phyloP scores from a whole-genome alignment of 2,113 vertebrate species.

The Elachura formosa region DNA sequence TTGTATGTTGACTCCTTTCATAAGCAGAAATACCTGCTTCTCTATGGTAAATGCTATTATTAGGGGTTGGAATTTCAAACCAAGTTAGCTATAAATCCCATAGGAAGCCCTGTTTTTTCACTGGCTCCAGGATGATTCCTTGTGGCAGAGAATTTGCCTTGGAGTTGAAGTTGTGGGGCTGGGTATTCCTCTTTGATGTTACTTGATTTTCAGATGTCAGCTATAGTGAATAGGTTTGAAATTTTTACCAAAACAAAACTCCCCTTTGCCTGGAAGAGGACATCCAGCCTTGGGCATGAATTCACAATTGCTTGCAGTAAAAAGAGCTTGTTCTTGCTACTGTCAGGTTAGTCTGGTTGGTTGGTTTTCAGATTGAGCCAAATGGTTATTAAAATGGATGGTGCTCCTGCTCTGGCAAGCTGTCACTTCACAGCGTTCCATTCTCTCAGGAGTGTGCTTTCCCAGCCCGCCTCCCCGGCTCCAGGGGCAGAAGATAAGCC shows the following conservation, averaged over 20 bases:
- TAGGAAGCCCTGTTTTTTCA: background rate
- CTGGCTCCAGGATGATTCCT: background rate
- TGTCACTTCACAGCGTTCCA: slow-evolving; percentile 6
- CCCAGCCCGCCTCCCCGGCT: background rate
- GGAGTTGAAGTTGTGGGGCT: background rate
- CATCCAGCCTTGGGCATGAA: slow-evolving; percentile 47
- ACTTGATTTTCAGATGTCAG: background rate
- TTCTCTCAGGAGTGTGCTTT: background rate
- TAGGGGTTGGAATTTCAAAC: too few relatives aligned
- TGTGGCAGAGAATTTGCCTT: background rate
- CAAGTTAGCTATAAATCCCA: background rate
- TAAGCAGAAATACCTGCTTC: background rate
- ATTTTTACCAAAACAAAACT: slow-evolving; percentile 41
- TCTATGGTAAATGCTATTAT: background rate
- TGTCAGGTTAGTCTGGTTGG: slow-evolving; percentile 53
- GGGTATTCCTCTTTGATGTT: slow-evolving; percentile 21
- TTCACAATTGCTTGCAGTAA: slow-evolving; percentile 13
- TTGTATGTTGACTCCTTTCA: background rate
- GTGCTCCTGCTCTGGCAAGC: slow-evolving; percentile 51
- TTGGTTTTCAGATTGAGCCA: slow-evolving; percentile 62
- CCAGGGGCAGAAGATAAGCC: slow-evolving; percentile 25
- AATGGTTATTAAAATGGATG: slow-evolving; percentile 65
- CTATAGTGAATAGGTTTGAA: slow-evolving; percentile 5
- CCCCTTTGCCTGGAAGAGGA: slow-evolving; percentile 43
- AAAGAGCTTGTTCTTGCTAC: slow-evolving; percentile 54